Conservation (phyloP, 2,888 invertebrate genomes). For the Dicycla oo region DNA sequence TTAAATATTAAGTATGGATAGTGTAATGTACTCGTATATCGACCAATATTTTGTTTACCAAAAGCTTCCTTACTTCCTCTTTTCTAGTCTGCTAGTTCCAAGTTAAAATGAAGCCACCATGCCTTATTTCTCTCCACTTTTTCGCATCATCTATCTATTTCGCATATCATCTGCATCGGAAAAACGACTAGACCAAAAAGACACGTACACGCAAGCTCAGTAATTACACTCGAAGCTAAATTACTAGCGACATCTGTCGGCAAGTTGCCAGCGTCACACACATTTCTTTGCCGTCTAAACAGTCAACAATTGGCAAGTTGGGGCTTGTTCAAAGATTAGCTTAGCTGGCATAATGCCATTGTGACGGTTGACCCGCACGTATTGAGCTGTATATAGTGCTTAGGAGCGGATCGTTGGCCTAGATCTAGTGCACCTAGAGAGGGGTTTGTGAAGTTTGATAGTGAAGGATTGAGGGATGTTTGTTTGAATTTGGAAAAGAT, state of each 20-base stretch:
- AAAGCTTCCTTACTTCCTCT: neutral
- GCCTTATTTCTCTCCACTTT: neutral
- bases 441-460: constrained; percentile 9
- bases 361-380: constrained; percentile 68
- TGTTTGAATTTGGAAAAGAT: constrained; percentile 18
- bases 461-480: constrained; percentile 12
- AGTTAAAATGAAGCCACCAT: neutral
- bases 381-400: constrained; percentile 59
- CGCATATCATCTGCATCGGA: neutral
- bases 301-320: constrained; percentile 74
- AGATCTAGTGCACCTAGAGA: constrained; percentile 60
- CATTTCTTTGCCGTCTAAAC: constrained; percentile 58
- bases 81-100: neutral
- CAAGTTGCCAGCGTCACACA: constrained; percentile 57
- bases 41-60: neutral
- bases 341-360: constrained; percentile 76
- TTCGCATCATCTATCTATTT: neutral
- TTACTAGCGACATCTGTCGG: constrained; percentile 51
- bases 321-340: constrained; percentile 72
- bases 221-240: constrained; percentile 44
- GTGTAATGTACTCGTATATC: too few species aligned
- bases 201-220: neutral
- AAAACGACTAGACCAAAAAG: neutral
- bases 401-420: constrained; percentile 60
- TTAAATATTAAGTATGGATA: too few species aligned